phyloP scores from a whole-genome alignment of 2,888 invertebrate species.

The Eumerus sabulonum region DNA sequence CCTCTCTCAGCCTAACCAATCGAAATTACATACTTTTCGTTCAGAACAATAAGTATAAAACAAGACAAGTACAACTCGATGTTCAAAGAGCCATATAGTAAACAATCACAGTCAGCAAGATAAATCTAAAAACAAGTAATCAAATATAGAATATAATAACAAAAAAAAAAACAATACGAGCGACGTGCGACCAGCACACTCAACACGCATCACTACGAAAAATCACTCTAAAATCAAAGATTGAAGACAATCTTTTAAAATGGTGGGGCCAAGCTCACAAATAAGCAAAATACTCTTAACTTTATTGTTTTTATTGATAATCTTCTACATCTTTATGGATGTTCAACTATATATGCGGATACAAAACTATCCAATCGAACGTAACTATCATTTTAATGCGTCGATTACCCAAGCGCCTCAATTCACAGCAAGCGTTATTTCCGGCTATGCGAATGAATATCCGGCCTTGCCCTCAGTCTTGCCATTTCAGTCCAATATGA shows the following conservation, averaged over 20 bases:
- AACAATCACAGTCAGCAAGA: background rate
- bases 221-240: conserved; percentile 33
- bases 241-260: conserved; percentile 74
- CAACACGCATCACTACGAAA: conserved; percentile 10
- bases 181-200: background rate
- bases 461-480: conserved; percentile 24
- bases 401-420: conserved; percentile 59
- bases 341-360: conserved; percentile 85
- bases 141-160: too few species aligned
- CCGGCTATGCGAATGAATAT: conserved; percentile 27
- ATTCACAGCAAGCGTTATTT: conserved; percentile 10
- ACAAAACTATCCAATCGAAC: conserved; percentile 84
- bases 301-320: conserved; percentile 81
- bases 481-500: conserved; percentile 32
- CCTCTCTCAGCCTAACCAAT: conserved; percentile 18
- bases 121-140: conserved; percentile 18
- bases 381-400: conserved; percentile 78
- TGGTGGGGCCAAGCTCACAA: conserved; percentile 87
- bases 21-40: conserved; percentile 44
- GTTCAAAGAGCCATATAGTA: background rate
- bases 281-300: conserved; percentile 85
- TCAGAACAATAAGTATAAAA: conserved; percentile 42
- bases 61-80: conserved; percentile 6
- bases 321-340: conserved; percentile 87
- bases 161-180: conserved; percentile 24